Evolutionary conservation across 2,797 vertebrate genomes (phyloP), one percentile per base, ranked within the genome.

Genomic region (Molothrus ater): DNA sequence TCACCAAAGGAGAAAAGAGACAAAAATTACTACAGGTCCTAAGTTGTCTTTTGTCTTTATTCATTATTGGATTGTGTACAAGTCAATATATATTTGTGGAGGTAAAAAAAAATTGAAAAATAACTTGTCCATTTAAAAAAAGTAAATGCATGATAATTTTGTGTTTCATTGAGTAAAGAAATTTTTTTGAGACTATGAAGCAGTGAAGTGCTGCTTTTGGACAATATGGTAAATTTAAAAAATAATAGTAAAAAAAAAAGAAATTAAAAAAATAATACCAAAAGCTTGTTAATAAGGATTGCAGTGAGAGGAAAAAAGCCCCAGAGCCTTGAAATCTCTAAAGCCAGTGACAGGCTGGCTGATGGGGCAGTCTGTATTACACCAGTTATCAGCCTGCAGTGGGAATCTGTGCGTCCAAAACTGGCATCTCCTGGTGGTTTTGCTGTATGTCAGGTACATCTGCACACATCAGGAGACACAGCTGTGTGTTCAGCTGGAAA

Each of bases 381-480:
- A n/a, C 29, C 42, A 66, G 0, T 60, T 68, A 13, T 3, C 29
- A 25, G 19, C 47, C 50, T 66, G 34, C 57, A 10, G 20, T 40
- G 2, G 31, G 26, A n/a, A 12, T 13, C 28, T 25, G 3, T 0
- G 0, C 84, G 54, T 19, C 48, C 26, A 28, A 74, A 43, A 8
- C 11, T 9, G 26, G 29, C 42, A 12, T 25, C 66, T 86, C 19
- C 29, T 42, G 7, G 3, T 51, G 64, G 17, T n/a, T 11, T 5
- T 43, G 9, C 19, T 59, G 7, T 19, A 3, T 15, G 1, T 60
- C 68, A 51, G 36, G 4, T 25, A 21, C 10, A 20, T 28, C 19
- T 16, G 10, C 16, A 3, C 20, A 7, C 0, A 0, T 11, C 31
- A 51, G 42, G 53, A 57, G 54, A 18, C 31, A 29, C 10, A 32